Evolutionary conservation across 2,113 vertebrate genomes (phyloP), one percentile per base, ranked within the genome.

Genomic region (Centropristis striata): DNA sequence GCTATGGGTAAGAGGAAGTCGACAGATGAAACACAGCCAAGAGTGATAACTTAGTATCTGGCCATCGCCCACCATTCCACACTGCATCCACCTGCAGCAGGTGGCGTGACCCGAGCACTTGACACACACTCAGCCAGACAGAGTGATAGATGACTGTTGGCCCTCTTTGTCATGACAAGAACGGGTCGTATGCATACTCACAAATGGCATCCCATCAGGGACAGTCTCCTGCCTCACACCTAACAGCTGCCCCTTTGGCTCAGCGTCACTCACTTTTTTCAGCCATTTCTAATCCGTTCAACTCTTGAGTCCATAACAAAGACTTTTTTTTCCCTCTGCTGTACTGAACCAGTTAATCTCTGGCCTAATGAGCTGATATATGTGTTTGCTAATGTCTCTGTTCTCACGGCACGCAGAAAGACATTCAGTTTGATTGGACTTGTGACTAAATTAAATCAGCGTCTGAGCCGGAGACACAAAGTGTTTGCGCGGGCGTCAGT

Each of bases 111-210:
- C 87, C 0, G 0, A 18, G 28, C 58, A 1, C 69, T 73, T 80
- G 65, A 90, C 81, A 80, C 73, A 21, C 75, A 37, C 73, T 70
- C 69, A 21, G 68, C 28, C 76, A 73, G 86, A 86, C 86, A 76
- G 60, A 55, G 71, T 88, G 86, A 92, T 78, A 37, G 63, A 89
- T 89, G 79, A 84, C 55, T 69, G 64, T 57, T 73, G 77, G 76
- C 78, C 71, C 76, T 59, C 59, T 81, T 69, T 63, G 73, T 72
- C 57, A 71, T 39, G 64, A 86, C 28, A 50, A 65, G 54, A 80
- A 61, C 2, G 0, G 53, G 68, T 78, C 68, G 59, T 57, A 66
- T 76, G 47, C 53, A 54, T 41, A 5, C 80, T 51, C 59, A 66
- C 63, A 75, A 74, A 80, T 54, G 61, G 66, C 57, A 20, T 14